Conservation (phyloP, 1,140 invertebrate genomes). For the Drosophila ogumai region DNA sequence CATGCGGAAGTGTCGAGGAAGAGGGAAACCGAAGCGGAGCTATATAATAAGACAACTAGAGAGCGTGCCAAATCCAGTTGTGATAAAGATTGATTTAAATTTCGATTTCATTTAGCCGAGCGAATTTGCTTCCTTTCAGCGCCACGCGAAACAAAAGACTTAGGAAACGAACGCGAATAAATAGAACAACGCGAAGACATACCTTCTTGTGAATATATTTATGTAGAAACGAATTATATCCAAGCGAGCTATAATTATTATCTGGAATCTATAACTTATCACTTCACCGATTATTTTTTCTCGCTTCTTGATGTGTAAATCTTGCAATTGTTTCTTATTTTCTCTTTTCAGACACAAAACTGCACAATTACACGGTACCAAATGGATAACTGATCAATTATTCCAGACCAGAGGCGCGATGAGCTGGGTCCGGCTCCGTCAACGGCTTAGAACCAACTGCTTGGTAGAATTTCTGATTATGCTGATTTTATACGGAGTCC, state of each 20-base stretch:
- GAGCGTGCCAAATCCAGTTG: slow-evolving; percentile 78
- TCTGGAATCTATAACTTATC: slow-evolving; percentile 2
- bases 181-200: slow-evolving; percentile 32
- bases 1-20: slow-evolving; percentile 68
- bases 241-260: slow-evolving; percentile 8
- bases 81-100: slow-evolving; percentile 71
- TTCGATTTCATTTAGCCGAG: slow-evolving; percentile 46
- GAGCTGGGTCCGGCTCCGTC: slow-evolving; percentile 61
- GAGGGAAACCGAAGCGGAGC: slow-evolving; percentile 46
- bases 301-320: slow-evolving; percentile 52
- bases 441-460: slow-evolving; percentile 78
- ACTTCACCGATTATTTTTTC: slow-evolving; percentile 3
- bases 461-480: slow-evolving; percentile 81
- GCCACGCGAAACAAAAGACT: slow-evolving; percentile 76
- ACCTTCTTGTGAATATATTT: slow-evolving; percentile 24
- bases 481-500: slow-evolving; percentile 79
- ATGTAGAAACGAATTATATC: slow-evolving; percentile 1
- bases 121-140: slow-evolving; percentile 63
- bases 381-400: slow-evolving; percentile 17
- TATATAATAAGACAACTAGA: slow-evolving; percentile 33
- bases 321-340: slow-evolving; percentile 52
- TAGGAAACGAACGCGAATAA: slow-evolving; percentile 70
- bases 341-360: slow-evolving; percentile 20
- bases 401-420: slow-evolving; percentile 38
- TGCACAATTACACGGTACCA: slow-evolving; percentile 64